phyloP scores from a whole-genome alignment of 2,113 vertebrate genomes.

The Falco punctatus region DNA sequence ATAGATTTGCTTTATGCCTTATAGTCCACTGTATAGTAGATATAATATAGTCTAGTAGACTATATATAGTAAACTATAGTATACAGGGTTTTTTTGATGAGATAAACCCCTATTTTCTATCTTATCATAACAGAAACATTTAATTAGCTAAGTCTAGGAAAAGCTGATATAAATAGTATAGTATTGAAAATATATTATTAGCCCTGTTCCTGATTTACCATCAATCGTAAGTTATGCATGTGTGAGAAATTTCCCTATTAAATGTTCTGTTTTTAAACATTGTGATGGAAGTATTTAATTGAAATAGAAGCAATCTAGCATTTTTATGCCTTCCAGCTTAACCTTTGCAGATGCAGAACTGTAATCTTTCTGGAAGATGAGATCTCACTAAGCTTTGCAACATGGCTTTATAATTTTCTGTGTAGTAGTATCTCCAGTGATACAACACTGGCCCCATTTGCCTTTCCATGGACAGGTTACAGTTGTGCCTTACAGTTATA shows the following conservation, averaged over 20 bases:
- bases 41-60: neutral
- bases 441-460: neutral
- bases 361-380: neutral
- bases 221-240: neutral
- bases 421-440: neutral
- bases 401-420: neutral
- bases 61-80: neutral
- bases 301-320: neutral
- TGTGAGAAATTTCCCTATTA: neutral
- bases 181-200: neutral
- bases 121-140: neutral
- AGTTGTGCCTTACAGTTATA: neutral
- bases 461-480: neutral
- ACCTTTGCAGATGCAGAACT: neutral
- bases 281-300: neutral
- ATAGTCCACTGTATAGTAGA: neutral
- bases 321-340: neutral
- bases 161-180: neutral
- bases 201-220: neutral
- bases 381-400: neutral
- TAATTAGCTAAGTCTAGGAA: neutral
- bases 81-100: neutral
- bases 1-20: neutral
- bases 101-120: neutral
- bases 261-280: neutral